Conservation (phyloP, 2,113 vertebrate species). For the Australoheros scitulus region DNA sequence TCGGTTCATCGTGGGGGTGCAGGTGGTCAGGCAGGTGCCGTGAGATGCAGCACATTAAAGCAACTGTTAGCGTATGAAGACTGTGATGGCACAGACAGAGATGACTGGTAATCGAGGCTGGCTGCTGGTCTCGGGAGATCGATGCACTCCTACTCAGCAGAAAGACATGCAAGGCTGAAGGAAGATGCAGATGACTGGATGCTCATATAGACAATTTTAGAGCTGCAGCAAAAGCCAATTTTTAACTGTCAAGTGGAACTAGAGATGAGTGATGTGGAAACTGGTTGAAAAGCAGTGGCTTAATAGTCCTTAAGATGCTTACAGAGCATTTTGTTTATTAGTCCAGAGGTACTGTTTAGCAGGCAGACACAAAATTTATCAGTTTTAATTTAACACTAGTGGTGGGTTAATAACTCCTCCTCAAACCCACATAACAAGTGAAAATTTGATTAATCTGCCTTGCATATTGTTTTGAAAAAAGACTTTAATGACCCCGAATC, state of each 20-base stretch:
- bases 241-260: background rate
- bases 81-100: slow-evolving; percentile 55
- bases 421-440: background rate
- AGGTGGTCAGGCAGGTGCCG: slow-evolving; percentile 41
- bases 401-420: background rate
- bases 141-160: slow-evolving; percentile 40
- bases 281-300: background rate
- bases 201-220: background rate
- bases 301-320: background rate
- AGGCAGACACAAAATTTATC: background rate
- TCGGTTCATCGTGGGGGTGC: slow-evolving; percentile 20
- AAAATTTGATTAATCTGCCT: background rate
- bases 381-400: background rate
- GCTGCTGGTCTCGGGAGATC: slow-evolving; percentile 59
- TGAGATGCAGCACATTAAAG: slow-evolving; percentile 48
- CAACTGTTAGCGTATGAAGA: slow-evolving; percentile 30
- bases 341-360: background rate
- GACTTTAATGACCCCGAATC: background rate
- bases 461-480: background rate
- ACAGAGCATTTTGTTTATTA: background rate
- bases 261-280: background rate
- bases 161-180: slow-evolving; percentile 16
- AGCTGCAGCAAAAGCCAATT: background rate
- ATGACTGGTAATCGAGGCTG: slow-evolving; percentile 59
- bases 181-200: slow-evolving; percentile 9